Percentiles rank a stretch among this genome's conserved stretches.
phyloP scores from a whole-genome alignment of 2,113 vertebrate species.

The Myrmecobius fasciatus region DNA sequence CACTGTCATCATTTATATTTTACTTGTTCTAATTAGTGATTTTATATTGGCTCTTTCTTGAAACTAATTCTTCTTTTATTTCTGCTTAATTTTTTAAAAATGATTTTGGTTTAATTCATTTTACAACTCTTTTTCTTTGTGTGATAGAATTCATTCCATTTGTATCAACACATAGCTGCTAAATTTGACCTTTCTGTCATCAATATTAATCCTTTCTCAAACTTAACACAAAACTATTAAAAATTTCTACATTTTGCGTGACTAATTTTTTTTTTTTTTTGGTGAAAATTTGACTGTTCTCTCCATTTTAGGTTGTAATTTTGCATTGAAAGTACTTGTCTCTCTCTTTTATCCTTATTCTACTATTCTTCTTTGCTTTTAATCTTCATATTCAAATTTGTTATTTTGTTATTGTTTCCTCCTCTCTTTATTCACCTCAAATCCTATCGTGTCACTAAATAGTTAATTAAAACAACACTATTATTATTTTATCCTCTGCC shows the following conservation, averaged over 20 bases:
- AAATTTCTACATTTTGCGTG: not conserved
- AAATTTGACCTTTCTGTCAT: not conserved
- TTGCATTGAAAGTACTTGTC: not conserved
- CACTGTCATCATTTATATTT: not conserved
- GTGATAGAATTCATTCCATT: not conserved
- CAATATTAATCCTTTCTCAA: not conserved
- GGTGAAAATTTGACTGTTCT: not conserved
- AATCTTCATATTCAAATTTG: not conserved
- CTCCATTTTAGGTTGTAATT: not conserved
- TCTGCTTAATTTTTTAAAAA: not conserved
- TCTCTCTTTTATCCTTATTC: not conserved
- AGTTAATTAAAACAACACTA: not conserved
- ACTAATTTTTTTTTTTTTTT: not conserved
- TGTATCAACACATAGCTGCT: not conserved
- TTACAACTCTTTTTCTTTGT: not conserved
- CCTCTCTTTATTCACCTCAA: not conserved
- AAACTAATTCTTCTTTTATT: not conserved
- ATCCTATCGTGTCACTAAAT: not conserved
- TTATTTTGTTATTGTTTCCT: not conserved
- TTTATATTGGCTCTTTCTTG: not conserved
- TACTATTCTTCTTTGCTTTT: not conserved
- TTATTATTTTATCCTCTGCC: not conserved
- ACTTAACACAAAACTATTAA: not conserved
- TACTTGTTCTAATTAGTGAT: not conserved
- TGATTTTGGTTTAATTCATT: not conserved